phyloP scores from a whole-genome alignment of 2,113 vertebrate species.

The Plecturocebus donacophilus region DNA sequence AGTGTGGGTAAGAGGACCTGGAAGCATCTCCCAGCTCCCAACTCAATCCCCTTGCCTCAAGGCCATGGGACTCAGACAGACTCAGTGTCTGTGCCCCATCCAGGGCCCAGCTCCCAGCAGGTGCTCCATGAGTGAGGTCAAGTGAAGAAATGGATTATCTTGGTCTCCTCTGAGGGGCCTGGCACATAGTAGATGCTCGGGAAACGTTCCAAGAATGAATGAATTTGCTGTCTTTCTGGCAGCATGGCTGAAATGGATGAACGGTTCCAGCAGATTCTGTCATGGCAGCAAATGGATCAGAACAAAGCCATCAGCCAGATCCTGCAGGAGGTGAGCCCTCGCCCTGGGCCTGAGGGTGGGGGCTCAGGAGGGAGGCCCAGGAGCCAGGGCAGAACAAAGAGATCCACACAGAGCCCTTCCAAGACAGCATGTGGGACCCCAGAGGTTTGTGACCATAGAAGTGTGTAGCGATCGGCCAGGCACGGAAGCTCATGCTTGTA shows the following conservation, averaged over 20 bases:
- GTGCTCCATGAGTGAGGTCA: accelerated
- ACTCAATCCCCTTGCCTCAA: neutral
- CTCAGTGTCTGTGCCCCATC: neutral
- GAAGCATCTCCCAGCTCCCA: neutral
- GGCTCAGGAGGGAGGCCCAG: accelerated
- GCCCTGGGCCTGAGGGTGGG: neutral
- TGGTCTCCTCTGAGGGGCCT: neutral
- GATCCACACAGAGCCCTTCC: no score
- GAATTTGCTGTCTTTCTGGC: conserved; percentile 61
- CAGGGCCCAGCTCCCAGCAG: neutral
- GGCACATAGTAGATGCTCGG: neutral
- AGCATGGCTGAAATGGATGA: conserved; percentile 93
- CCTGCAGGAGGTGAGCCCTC: conserved; percentile 91
- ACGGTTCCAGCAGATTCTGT: conserved; percentile 93
- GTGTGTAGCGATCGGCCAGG: neutral
- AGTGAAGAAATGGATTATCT: neutral
- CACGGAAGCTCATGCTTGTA: no score
- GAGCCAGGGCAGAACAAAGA: no score
- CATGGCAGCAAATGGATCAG: conserved; percentile 95
- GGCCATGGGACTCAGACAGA: neutral
- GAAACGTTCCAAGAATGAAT: neutral
- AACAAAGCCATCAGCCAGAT: conserved; percentile 94
- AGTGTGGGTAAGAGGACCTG: neutral
- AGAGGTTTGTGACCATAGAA: neutral
- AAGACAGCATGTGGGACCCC: accelerated